Evolutionary conservation across 2,888 invertebrate genomes (phyloP).

Genomic region (Amaurobius ferox): DNA sequence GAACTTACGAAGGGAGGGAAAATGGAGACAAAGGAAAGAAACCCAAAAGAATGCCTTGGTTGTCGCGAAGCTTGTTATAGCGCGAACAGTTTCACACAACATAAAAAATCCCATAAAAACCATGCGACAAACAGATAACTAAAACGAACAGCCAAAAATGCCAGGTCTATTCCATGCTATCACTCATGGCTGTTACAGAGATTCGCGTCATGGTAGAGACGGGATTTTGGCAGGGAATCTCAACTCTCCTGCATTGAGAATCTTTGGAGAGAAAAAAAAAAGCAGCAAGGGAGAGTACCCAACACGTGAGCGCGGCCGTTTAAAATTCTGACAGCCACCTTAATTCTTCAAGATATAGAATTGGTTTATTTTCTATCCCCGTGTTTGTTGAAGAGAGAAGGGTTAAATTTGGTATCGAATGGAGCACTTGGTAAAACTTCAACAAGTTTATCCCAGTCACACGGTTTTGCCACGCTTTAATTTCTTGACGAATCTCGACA

Average conservation of each 20-base stretch:
- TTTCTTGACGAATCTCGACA: slow-evolving; percentile 36
- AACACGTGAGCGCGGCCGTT: slow-evolving; percentile 38
- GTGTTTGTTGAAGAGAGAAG: slow-evolving; percentile 11
- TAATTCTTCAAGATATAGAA: background rate
- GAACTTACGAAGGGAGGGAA: background rate
- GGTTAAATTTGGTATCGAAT: background rate
- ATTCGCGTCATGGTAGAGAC: slow-evolving; percentile 18
- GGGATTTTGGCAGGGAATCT: slow-evolving; percentile 43
- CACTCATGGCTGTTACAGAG: slow-evolving; percentile 52
- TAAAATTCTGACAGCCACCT: slow-evolving; percentile 50
- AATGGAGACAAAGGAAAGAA: background rate
- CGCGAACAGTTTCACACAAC: background rate
- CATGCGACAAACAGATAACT: background rate
- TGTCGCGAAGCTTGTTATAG: slow-evolving; percentile 14
- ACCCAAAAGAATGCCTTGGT: background rate
- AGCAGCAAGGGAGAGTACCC: slow-evolving; percentile 22
- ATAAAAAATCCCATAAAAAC: background rate
- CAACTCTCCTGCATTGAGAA: slow-evolving; percentile 33
- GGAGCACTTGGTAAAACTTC: slow-evolving; percentile 20
- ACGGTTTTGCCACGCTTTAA: slow-evolving; percentile 4
- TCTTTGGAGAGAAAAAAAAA: background rate
- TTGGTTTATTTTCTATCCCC: slow-evolving; percentile 3
- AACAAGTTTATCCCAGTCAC: slow-evolving; percentile 33
- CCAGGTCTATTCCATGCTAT: slow-evolving; percentile 48
- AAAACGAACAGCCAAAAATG: slow-evolving; percentile 19